Evolutionary conservation across 2,888 invertebrate species (phyloP), one percentile per base, ranked within the genome.

Genomic region (Trichacis sp.): DNA sequence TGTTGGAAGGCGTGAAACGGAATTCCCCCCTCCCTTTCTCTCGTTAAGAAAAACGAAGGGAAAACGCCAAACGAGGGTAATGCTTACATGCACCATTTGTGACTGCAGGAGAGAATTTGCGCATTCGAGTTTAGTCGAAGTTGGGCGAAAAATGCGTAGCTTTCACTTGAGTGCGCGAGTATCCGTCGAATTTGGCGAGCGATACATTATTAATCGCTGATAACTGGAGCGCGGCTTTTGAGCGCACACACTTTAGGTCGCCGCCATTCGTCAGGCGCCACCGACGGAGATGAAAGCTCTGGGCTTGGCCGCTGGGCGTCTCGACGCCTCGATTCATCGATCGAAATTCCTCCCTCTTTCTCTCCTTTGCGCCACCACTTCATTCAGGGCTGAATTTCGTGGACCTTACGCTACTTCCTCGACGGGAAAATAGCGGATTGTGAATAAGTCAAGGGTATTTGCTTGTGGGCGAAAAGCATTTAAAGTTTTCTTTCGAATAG

Each of bases 291-390:
- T 75, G 72, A 69, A 69, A 73, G 75, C 78, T 76, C 73, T 70
- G 76, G 72, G 75, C 74, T 76, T 78, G 77, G 73, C 72, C 71
- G 74, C 70, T 71, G 75, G 75, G 78, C 77, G 72, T 70, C 75
- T 60, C 71, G 73, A 70, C 71, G 77, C 78, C 77, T 77, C 77
- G 74, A 79, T 80, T 77, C 77, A 79, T 80, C 80, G 80, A 80
- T 80, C 77, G 76, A 61, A 66, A 53, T 69, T 66, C 62, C 68
- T 64, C 59, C 68, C 63, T 63, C 61, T 53, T 61, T 64, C 64
- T 61, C 58, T 52, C 57, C 59, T 55, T 59, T n/a, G 57, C 64
- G 53, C 43, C 60, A 61, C 59, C 68, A 29, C 61, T 66, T 64
- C 52, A 46, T 36, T 19, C 36, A 53, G 53, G 55, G 29, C 46